Conservation (phyloP, 2,113 vertebrate genomes). For the Irena cyanogastra region DNA sequence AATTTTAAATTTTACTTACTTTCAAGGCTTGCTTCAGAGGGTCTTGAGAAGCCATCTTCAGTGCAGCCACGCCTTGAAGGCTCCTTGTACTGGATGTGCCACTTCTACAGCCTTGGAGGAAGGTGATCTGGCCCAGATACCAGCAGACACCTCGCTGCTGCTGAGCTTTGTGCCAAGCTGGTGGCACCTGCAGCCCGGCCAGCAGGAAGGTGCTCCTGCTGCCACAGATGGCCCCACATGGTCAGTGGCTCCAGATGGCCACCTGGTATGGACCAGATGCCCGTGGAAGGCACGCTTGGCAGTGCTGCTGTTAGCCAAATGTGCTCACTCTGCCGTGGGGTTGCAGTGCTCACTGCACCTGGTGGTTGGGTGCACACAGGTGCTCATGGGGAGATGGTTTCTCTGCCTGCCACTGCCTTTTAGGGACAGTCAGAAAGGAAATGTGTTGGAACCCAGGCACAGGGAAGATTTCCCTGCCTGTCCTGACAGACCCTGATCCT, state of each 20-base stretch:
- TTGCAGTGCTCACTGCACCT: neutral
- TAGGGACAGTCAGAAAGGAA: neutral
- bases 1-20: neutral
- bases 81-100: neutral
- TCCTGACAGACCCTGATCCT: no score
- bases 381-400: neutral
- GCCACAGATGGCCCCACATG: neutral
- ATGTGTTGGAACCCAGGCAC: no score
- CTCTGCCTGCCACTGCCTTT: rapidly evolving
- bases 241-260: neutral
- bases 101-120: neutral
- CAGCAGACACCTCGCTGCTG: neutral
- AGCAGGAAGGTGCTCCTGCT: neutral
- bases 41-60: neutral
- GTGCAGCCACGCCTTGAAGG: neutral
- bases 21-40: neutral
- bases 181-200: neutral
- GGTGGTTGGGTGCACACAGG: rapidly evolving
- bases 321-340: neutral
- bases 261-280: rapidly evolving
- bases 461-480: no score
- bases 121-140: neutral
- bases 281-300: neutral
- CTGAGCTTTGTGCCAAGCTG: neutral
- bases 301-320: neutral